Evolutionary conservation across 2,888 invertebrate genomes (phyloP).

Genomic region (Psylliodes chrysocephalus): DNA sequence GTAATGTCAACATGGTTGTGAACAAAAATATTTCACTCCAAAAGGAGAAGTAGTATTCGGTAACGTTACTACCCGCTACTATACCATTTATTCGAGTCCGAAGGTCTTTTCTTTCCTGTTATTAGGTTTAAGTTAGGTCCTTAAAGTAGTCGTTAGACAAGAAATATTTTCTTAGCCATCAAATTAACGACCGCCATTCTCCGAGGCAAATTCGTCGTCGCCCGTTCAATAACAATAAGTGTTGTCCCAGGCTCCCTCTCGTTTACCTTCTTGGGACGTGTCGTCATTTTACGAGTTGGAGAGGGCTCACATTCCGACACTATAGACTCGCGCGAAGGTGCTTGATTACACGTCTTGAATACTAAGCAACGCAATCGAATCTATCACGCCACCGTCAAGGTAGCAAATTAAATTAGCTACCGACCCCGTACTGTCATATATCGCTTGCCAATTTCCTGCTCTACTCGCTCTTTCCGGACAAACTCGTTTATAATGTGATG

Average conservation of each 20-base stretch:
- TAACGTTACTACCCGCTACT: no score
- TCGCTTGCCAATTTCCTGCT: slow-evolving; percentile 58
- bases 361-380: slow-evolving; percentile 55
- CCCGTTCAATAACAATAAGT: slow-evolving; percentile 22
- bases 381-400: slow-evolving; percentile 54
- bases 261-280: slow-evolving; percentile 53
- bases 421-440: slow-evolving; percentile 57
- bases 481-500: slow-evolving; percentile 44
- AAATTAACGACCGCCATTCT: neutral
- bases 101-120: no score
- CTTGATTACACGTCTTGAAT: slow-evolving; percentile 42
- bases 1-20: no score
- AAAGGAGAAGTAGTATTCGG: no score
- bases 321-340: slow-evolving; percentile 31
- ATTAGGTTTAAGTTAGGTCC: neutral
- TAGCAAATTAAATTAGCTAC: slow-evolving; percentile 58
- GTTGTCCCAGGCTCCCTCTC: slow-evolving; percentile 25
- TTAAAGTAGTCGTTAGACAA: neutral
- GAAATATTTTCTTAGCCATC: slow-evolving; percentile 5
- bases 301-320: slow-evolving; percentile 19
- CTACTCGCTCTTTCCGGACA: slow-evolving; percentile 40
- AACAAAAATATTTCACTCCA: no score
- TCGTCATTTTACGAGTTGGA: slow-evolving; percentile 48
- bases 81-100: no score
- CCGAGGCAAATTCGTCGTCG: slow-evolving; percentile 5